Evolutionary conservation across 2,888 invertebrate genomes (phyloP), one percentile per base, ranked within the genome.

Genomic region (Dastarcus helophoroides): DNA sequence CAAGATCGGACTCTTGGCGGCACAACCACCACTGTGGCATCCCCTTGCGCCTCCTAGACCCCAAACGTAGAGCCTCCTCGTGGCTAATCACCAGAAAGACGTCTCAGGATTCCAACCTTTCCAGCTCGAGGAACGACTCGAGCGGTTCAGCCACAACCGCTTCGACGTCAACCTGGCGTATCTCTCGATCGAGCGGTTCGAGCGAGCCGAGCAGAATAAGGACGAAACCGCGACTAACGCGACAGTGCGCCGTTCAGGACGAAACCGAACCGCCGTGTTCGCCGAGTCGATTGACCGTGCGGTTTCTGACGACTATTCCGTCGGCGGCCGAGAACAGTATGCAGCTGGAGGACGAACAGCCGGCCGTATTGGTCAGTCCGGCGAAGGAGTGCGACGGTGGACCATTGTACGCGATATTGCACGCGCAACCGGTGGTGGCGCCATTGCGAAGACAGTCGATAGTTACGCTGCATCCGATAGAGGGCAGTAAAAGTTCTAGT

Each of bases 81-180:
- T 89, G 89, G 89, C 65, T 88, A 37, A 81, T 89, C 14, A 85
- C 88, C n/a, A 68, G 89, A 30, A 90, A 90, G 63, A 85, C 89
- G 0, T 88, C 86, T 7, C 89, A 90, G 58, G 90, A 91, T 56
- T 90, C 90, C 3, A 90, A 86, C 61, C 64, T 90, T 42, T 88
- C 86, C 26, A 86, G 83, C 47, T 89, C 89, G 12, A 69, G 90
- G 29, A 90, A 90, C 62, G 90, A 91, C 60, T 90, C 89, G 8
- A 86, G 86, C 0, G 86, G 86, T 2, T 88, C 89, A 4, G 79
- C 76, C 13, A 88, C 88, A 10, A 88, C 88, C 2, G 88, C 86
- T 14, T 85, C 84, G 49, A 90, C 90, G 10, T 84, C 85, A 48
- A 86, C 89, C 32, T 90, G 89, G 79, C 70, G 89, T 37, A 75